Percentiles rank a stretch among this genome's conserved stretches.
phyloP scores from a whole-genome alignment of 2,113 vertebrate genomes.

The Ranitomeya variabilis region DNA sequence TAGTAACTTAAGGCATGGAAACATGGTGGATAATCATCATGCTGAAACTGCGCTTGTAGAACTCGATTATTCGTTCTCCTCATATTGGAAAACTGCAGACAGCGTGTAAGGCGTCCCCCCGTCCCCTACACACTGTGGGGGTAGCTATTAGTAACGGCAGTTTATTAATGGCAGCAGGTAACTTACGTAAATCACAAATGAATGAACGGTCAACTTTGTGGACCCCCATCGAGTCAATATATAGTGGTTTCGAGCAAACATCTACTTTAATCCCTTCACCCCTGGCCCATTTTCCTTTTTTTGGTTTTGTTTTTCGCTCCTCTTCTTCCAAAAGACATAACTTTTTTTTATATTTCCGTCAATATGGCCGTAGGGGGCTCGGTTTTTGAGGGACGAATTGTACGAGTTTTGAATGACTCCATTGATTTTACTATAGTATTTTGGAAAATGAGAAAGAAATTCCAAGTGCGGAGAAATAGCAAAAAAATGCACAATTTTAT shows the following conservation, averaged over 20 bases:
- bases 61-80: background rate
- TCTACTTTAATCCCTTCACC: no score
- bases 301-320: no score
- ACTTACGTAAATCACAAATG: background rate
- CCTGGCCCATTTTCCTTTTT: no score
- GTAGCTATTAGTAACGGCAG: background rate
- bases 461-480: no score
- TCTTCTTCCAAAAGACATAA: no score
- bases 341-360: no score
- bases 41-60: background rate
- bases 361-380: no score
- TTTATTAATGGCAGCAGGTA: background rate
- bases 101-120: background rate
- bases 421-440: no score
- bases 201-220: background rate
- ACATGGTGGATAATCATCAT: constrained; percentile 10
- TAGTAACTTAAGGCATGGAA: constrained; percentile 7
- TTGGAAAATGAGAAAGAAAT: no score
- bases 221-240: background rate
- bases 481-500: no score
- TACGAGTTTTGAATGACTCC: no score
- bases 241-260: background rate
- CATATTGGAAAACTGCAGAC: constrained; percentile 17
- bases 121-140: background rate
- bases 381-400: no score